Base-by-base conservation (phyloP, 1,140 invertebrate genomes). In the Diachasma alloeum region DNA sequence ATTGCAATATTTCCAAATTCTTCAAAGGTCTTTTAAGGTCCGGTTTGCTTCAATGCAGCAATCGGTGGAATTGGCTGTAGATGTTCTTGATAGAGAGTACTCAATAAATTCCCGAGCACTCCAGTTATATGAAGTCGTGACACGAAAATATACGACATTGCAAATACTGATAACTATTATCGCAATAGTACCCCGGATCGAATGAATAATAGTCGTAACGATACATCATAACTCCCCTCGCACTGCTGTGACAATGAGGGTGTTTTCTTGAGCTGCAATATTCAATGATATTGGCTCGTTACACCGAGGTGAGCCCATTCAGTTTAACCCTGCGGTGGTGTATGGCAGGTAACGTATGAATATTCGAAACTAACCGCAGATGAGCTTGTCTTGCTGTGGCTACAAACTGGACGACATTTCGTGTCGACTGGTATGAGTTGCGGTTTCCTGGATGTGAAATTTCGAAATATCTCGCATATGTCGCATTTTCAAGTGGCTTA, bases 371-470 rank as follows among this genome's bases (percentile, higher is more conserved):
- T 37, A 68, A 68, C n/a, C 68, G 68, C 71, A 56, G 71, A 59
- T 73, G 71, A 72, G 46, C 42, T 72, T 74, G 72, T 74, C 56
- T 24, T 74, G 19, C 24, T 66, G 72, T 44, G 72, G 72, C 39
- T 73, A 67, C 59, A 26, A 66, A 74, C 56, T 74, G 36, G 24
- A 44, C 39, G 36, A 72, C 70, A 72, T 72, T 42, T 44, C 31
- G 37, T 74, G 72, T 74, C 19, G 56, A 39, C 72, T 74, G 22
- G 56, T 42, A 56, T 71, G 42, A 44, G 31, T 22, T 56, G 44
- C 15, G 26, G 44, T 56, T 36, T 72, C 13, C 17, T 24, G 69
- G 4, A 44, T 48, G 59, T 31, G 11, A 63, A 63, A 63, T 63
- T 63, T 26, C 11, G 48, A 63, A 63, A 63, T 63, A 4, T 31